These are phyloP conservation scores for Bungarus multicinctus DNA, from an alignment of 2,113 vertebrate species.

Conservation along the genomic window DNA sequence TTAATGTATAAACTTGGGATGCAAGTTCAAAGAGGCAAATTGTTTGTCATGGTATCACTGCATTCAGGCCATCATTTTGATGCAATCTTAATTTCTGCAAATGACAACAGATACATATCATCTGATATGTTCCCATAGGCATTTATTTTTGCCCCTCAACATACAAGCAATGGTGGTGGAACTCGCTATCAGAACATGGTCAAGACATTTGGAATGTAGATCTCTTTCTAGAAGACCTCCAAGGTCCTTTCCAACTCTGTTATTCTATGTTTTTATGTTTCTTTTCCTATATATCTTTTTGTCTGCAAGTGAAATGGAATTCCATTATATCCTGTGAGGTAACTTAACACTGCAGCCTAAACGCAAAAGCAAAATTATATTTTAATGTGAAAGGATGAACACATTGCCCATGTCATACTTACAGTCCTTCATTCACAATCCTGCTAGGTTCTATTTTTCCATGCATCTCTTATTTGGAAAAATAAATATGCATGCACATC, in stretches of 20 bases:
- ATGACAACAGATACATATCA: neutral
- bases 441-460: neutral
- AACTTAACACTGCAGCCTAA: neutral
- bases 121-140: neutral
- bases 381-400: neutral
- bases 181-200: rapidly evolving
- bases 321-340: neutral
- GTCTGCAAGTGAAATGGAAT: neutral
- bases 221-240: neutral
- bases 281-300: neutral
- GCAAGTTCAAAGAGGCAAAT: neutral
- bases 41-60: neutral
- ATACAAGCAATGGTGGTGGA: neutral
- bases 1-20: neutral
- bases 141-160: neutral
- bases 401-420: neutral
- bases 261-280: neutral
- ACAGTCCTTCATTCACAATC: neutral
- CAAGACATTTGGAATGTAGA: neutral
- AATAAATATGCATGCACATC: neutral
- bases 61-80: neutral
- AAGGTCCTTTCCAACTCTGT: too few species aligned
- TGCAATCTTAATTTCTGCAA: neutral
- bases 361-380: neutral
- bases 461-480: neutral